These are phyloP conservation scores for Channa maculata DNA, from an alignment of 2,113 vertebrate species.

Conservation along the genomic window DNA sequence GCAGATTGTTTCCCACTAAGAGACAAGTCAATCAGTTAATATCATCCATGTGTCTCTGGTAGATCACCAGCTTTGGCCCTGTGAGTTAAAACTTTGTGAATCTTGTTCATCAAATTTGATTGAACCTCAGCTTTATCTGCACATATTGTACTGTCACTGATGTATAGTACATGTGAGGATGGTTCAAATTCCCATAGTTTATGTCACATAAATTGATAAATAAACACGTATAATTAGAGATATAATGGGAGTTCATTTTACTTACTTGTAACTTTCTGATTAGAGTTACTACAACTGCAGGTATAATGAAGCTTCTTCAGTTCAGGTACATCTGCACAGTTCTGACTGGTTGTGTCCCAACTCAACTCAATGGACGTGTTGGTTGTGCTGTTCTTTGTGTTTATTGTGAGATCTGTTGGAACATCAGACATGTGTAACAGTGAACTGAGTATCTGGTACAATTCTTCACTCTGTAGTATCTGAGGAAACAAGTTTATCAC, in stretches of 20 bases:
- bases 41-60: neutral
- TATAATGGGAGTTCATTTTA: neutral
- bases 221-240: no score
- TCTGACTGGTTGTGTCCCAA: neutral
- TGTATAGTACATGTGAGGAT: no score
- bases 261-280: rapidly evolving
- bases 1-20: neutral
- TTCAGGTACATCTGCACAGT: rapidly evolving
- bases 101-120: no score
- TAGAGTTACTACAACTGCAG: neutral
- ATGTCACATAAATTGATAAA: no score
- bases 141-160: no score
- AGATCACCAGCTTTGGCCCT: no score
- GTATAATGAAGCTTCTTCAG: rapidly evolving
- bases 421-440: conserved; percentile 18
- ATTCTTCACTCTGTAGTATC: neutral
- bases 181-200: no score
- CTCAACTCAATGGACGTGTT: rapidly evolving
- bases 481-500: neutral
- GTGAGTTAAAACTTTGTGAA: no score
- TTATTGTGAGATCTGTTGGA: conserved; percentile 33
- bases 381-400: rapidly evolving
- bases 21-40: neutral
- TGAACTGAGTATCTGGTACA: neutral
- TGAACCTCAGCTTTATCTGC: no score